phyloP scores from a whole-genome alignment of 2,113 vertebrate genomes.

The Elachura formosa region DNA sequence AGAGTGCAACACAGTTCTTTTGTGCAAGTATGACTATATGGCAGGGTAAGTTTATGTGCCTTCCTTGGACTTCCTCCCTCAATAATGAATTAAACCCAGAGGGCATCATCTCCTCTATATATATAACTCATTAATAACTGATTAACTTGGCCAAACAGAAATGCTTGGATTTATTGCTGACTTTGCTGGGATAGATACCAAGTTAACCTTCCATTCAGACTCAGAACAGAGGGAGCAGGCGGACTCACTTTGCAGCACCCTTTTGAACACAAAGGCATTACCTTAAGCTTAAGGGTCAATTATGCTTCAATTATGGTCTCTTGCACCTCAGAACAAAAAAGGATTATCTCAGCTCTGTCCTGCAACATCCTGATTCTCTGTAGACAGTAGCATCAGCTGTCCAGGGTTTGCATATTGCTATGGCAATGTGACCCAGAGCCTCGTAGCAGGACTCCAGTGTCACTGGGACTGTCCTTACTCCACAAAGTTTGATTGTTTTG shows the following conservation, averaged over 20 bases:
- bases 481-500: not conserved
- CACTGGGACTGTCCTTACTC: not conserved
- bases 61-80: not conserved
- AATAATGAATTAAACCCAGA: not conserved
- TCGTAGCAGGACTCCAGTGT: rapidly evolving
- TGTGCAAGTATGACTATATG: not conserved
- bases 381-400: not conserved
- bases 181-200: not conserved
- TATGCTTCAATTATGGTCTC: not conserved
- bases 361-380: not conserved
- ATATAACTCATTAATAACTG: not conserved
- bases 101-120: not conserved
- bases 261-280: not conserved
- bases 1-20: not conserved
- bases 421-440: not conserved
- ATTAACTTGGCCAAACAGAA: not conserved
- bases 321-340: not conserved
- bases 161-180: not conserved
- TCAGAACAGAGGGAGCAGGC: not conserved
- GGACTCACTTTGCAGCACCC: not conserved
- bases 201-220: not conserved
- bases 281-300: not conserved
- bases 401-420: not conserved
- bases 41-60: not conserved
- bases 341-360: not conserved